phyloP scores from a whole-genome alignment of 2,797 vertebrate genomes.

The Pangasius krempfi region DNA sequence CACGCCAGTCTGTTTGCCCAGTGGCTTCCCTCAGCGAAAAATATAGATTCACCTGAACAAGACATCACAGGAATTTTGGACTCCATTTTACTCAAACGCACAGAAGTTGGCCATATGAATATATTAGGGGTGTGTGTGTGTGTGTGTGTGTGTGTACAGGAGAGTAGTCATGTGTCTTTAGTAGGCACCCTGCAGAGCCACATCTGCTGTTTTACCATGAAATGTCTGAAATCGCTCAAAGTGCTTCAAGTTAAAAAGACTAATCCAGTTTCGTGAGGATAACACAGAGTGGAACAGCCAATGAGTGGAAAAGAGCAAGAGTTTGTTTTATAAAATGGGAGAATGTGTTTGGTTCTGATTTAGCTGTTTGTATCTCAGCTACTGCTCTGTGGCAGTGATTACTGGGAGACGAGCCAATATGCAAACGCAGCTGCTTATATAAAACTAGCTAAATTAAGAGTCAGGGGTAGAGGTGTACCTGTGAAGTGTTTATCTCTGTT shows the following conservation, averaged over 20 bases:
- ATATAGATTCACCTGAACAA: slow-evolving; percentile 19
- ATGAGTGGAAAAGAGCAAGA: neutral
- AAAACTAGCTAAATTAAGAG: slow-evolving; percentile 14
- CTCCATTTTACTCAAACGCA: neutral
- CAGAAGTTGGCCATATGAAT: neutral
- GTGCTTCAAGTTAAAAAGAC: slow-evolving; percentile 36
- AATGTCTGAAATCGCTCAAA: slow-evolving; percentile 2
- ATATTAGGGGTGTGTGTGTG: neutral
- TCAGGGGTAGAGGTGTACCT: slow-evolving; percentile 11
- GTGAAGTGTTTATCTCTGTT: neutral
- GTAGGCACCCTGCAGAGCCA: slow-evolving; percentile 16
- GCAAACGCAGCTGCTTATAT: slow-evolving; percentile 9
- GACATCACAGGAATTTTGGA: slow-evolving; percentile 3
- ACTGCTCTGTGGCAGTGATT: slow-evolving; percentile 6
- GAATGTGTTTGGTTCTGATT: neutral
- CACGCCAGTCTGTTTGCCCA: slow-evolving; percentile 49
- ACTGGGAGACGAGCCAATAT: slow-evolving; percentile 19
- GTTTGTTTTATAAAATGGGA: slow-evolving; percentile 14
- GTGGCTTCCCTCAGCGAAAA: slow-evolving; percentile 16
- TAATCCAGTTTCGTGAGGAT: neutral
- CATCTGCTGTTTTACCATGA: slow-evolving; percentile 2
- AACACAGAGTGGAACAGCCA: neutral
- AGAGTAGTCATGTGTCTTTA: slow-evolving; percentile 17
- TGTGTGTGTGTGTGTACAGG: neutral
- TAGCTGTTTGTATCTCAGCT: slow-evolving; percentile 5